Evolutionary conservation across 1,140 invertebrate species (phyloP).

Genomic region (Gonatopus flavifemur): DNA sequence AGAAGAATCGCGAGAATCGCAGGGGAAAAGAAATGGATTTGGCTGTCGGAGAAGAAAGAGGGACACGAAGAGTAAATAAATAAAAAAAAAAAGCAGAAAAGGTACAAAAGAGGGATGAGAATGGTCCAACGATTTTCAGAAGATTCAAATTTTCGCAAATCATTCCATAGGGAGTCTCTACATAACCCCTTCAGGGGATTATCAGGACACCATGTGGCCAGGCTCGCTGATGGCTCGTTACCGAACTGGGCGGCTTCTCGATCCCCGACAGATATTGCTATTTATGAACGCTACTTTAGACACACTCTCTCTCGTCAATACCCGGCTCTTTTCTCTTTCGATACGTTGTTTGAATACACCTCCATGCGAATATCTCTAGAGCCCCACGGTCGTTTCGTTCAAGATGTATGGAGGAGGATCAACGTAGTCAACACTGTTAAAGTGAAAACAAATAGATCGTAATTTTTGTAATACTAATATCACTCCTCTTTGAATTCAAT

Average conservation of each 20-base stretch:
- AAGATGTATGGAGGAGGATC: too few relatives aligned
- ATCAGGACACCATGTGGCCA: conserved; percentile 54
- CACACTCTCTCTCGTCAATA: too few relatives aligned
- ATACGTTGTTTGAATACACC: conserved; percentile 7
- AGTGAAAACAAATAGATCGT: too few relatives aligned
- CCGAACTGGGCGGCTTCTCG: conserved; percentile 42
- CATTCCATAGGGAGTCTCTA: conserved; percentile 26
- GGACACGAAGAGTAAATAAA: conserved; percentile 14
- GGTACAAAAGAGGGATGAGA: conserved; percentile 7
- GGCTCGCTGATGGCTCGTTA: conserved; percentile 55
- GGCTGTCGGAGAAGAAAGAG: conserved; percentile 9
- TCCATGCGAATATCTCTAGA: conserved; percentile 10
- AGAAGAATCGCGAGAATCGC: not conserved
- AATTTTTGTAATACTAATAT: too few relatives aligned
- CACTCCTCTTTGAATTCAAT: too few relatives aligned
- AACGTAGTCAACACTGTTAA: too few relatives aligned
- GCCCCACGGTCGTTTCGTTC: conserved; percentile 3
- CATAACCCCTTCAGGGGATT: conserved; percentile 35
- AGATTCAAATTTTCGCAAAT: conserved; percentile 54
- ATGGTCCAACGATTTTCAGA: too few relatives aligned
- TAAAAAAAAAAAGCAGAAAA: conserved; percentile 7
- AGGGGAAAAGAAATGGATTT: not conserved
- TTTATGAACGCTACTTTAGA: conserved; percentile 48
- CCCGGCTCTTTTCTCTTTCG: conserved; percentile 24
- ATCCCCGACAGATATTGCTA: conserved; percentile 57